phyloP scores from a whole-genome alignment of 1,140 invertebrate genomes.

The Oryctes rhinoceros region DNA sequence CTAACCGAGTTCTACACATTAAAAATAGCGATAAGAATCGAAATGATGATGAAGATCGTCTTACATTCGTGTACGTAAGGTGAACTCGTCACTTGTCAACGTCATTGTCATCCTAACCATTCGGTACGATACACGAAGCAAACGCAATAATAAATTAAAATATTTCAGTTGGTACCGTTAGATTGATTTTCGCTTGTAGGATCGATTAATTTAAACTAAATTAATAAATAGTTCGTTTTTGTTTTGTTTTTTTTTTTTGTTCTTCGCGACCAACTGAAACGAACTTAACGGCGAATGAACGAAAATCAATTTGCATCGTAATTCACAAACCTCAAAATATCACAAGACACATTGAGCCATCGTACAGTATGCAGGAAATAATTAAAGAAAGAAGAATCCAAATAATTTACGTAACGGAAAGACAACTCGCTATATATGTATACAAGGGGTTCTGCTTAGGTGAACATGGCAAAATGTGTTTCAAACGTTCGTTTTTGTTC shows the following conservation, averaged over 20 bases:
- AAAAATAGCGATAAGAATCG: background rate
- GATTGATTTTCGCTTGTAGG: background rate
- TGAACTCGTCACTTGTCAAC: too few relatives aligned
- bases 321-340: conserved; percentile 62
- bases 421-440: too few relatives aligned
- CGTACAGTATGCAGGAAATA: conserved; percentile 44
- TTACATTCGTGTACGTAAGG: too few relatives aligned
- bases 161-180: background rate
- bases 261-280: too few relatives aligned
- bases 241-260: background rate
- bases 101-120: background rate
- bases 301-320: conserved; percentile 30
- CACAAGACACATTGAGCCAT: conserved; percentile 62
- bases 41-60: too few relatives aligned
- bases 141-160: background rate
- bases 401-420: background rate
- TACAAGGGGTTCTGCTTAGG: conserved; percentile 9
- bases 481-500: background rate
- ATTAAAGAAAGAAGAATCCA: too few relatives aligned
- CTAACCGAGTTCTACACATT: conserved; percentile 40
- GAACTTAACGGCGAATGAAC: background rate
- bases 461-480: conserved; percentile 55
- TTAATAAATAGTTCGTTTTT: background rate
- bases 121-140: background rate
- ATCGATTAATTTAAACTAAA: too few relatives aligned